Conservation (phyloP, 1,140 invertebrate species). For the Pseudobourletiella spinata region DNA sequence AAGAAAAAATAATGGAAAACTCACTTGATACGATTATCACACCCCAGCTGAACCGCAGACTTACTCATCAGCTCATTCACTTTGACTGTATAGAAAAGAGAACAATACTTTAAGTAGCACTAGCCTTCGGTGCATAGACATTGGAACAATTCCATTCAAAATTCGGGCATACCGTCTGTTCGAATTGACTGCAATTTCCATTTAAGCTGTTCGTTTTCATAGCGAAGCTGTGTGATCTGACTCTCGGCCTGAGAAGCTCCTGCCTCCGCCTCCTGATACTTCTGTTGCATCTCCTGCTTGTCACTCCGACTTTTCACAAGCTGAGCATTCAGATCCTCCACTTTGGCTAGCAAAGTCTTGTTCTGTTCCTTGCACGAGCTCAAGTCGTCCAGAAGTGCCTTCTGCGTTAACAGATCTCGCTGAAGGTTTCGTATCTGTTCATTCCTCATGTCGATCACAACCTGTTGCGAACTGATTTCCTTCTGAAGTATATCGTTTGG, state of each 20-base stretch:
- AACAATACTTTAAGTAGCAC: too few relatives aligned
- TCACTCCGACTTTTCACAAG: slow-evolving; percentile 23
- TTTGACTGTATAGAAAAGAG: not conserved
- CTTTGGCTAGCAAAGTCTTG: slow-evolving; percentile 13
- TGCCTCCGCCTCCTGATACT: slow-evolving; percentile 9
- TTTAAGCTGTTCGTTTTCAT: slow-evolving; percentile 15
- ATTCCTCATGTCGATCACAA: slow-evolving; percentile 28
- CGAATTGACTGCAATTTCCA: slow-evolving; percentile 13
- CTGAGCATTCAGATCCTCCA: slow-evolving; percentile 32
- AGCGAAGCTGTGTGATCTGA: not conserved
- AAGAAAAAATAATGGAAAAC: not conserved
- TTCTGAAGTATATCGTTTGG: slow-evolving; percentile 23
- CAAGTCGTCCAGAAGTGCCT: slow-evolving; percentile 16
- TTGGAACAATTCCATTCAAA: not conserved
- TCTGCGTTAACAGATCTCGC: slow-evolving; percentile 16
- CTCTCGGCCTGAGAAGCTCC: not conserved
- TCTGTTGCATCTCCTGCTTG: slow-evolving; percentile 19
- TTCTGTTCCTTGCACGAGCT: slow-evolving; percentile 13
- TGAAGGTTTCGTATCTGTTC: slow-evolving; percentile 23
- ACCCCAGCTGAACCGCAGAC: not conserved
- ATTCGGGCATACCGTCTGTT: not conserved
- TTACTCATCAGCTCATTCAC: slow-evolving; percentile 2
- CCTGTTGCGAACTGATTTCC: slow-evolving; percentile 26
- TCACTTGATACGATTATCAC: not conserved
- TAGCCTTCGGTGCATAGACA: too few relatives aligned